Evolutionary conservation across 2,797 vertebrate species (phyloP).

Genomic region (Meriones psammophilus): DNA sequence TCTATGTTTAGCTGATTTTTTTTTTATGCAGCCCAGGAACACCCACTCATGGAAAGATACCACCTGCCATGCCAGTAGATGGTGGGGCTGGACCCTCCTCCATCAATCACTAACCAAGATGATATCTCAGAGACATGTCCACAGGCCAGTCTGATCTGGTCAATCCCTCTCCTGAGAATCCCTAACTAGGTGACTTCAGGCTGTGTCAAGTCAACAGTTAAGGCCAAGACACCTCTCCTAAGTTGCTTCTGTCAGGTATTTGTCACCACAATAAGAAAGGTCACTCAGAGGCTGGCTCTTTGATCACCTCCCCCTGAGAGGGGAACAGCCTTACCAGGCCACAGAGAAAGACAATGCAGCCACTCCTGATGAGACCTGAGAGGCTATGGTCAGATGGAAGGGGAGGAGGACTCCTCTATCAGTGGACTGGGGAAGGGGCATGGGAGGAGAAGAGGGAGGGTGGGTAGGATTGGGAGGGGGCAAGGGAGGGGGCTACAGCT

Average conservation of each 20-base stretch:
- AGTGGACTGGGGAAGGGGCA: too few species aligned
- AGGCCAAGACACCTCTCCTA: not conserved
- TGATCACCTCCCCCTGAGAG: too few species aligned
- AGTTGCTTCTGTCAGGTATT: not conserved
- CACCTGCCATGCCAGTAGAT: too few species aligned
- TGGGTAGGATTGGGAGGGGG: too few species aligned
- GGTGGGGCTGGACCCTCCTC: not conserved
- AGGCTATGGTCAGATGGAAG: too few species aligned
- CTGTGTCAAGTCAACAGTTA: not conserved
- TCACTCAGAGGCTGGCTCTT: too few species aligned
- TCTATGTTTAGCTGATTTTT: not conserved
- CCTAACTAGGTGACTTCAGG: not conserved
- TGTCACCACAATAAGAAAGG: not conserved
- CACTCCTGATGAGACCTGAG: too few species aligned
- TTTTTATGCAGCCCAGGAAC: not conserved
- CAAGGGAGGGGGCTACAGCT: too few species aligned
- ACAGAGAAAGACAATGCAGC: too few species aligned
- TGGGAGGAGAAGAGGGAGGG: too few species aligned
- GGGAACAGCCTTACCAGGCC: too few species aligned
- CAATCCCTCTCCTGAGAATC: not conserved
- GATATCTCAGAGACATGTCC: not conserved
- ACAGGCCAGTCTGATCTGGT: not conserved
- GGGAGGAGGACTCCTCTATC: too few species aligned
- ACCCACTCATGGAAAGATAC: not conserved
- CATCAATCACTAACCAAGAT: not conserved